phyloP scores from a whole-genome alignment of 2,113 vertebrate genomes.

The Phyllostomus hastatus region DNA sequence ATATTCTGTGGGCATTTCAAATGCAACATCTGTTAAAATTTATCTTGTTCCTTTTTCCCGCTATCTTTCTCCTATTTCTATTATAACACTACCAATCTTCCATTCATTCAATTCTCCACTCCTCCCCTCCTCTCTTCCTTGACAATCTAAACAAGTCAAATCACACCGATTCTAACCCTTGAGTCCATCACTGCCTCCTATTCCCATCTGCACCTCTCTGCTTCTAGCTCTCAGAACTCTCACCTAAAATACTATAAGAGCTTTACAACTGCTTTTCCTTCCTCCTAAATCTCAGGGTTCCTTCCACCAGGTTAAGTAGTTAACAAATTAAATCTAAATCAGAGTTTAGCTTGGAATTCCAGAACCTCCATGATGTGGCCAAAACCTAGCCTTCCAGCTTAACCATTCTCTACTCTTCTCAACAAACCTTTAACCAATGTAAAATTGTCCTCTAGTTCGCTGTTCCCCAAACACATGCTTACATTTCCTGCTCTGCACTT shows the following conservation, averaged over 20 bases:
- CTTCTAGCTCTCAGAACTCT: not conserved
- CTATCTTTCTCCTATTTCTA: not conserved
- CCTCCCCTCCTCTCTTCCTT: not conserved
- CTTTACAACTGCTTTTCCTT: not conserved
- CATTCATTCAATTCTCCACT: not conserved
- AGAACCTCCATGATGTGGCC: not conserved
- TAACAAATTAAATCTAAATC: conserved; percentile 1
- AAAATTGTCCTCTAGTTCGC: not conserved
- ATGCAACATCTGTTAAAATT: not conserved
- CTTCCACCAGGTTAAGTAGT: not conserved
- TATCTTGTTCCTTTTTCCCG: not conserved
- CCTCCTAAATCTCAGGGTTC: not conserved
- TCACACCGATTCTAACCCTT: not conserved
- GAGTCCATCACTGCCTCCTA: not conserved
- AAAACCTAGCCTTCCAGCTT: not conserved
- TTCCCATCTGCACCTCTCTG: not conserved
- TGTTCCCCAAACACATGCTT: not conserved
- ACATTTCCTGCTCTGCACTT: not conserved
- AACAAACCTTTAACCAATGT: not conserved
- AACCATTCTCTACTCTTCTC: not conserved
- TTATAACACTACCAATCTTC: not conserved
- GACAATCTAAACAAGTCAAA: not conserved
- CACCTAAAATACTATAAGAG: not conserved
- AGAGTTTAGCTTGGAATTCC: not conserved
- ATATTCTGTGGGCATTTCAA: not conserved